phyloP scores from a whole-genome alignment of 1,140 invertebrate species.

The Rhagoletis pomonella region DNA sequence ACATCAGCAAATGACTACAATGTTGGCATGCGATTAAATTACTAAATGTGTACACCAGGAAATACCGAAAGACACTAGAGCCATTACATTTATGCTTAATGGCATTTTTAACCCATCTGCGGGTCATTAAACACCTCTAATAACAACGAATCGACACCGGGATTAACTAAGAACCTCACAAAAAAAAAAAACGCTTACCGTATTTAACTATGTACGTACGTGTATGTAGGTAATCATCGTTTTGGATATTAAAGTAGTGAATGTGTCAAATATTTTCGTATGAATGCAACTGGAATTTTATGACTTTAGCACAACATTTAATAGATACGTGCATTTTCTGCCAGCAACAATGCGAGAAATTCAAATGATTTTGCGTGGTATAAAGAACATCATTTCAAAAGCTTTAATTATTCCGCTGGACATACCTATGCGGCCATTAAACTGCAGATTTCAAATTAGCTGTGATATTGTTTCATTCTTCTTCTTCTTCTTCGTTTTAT shows the following conservation, averaged over 20 bases:
- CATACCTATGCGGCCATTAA: background rate
- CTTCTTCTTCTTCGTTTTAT: too few relatives aligned
- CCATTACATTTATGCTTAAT: background rate
- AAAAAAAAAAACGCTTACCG: too few relatives aligned
- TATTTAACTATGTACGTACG: too few relatives aligned
- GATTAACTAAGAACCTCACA: too few relatives aligned
- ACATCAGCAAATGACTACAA: too few relatives aligned
- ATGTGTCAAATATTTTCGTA: background rate
- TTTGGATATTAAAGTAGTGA: background rate
- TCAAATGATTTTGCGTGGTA: background rate
- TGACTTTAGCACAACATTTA: background rate
- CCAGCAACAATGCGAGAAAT: slow-evolving; percentile 11
- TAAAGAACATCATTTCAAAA: background rate
- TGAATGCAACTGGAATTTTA: background rate
- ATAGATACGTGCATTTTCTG: too few relatives aligned
- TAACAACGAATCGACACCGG: background rate
- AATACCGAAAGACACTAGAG: background rate
- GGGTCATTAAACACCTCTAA: background rate
- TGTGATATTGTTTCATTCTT: background rate
- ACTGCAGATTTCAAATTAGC: slow-evolving; percentile 19
- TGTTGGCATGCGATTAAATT: background rate
- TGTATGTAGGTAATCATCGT: too few relatives aligned
- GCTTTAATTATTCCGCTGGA: background rate
- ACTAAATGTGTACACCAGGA: background rate
- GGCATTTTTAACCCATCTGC: background rate